Evolutionary conservation across 35 echinoderm and acorn worm genomes (phyloP).

Genomic region (Nesometra sesokonis): DNA sequence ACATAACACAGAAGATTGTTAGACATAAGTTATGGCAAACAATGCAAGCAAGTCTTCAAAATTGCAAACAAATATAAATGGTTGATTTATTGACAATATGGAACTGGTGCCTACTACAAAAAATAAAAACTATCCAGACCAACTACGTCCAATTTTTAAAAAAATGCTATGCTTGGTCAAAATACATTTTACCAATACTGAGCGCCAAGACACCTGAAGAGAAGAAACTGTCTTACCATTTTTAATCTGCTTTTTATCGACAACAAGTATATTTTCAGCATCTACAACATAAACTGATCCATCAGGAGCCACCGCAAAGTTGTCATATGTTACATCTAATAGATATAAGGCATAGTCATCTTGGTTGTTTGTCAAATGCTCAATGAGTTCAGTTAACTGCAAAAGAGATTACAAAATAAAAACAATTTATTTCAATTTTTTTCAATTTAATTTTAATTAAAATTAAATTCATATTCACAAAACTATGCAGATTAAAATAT

Average conservation of each 20-base stretch:
- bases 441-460: too few relatives aligned
- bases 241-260: constrained; percentile 60
- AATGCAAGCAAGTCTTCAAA: too few relatives aligned
- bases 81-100: too few relatives aligned
- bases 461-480: too few relatives aligned
- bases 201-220: neutral
- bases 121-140: too few relatives aligned
- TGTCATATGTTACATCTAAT: constrained; percentile 64
- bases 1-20: too few relatives aligned
- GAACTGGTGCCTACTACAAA: too few relatives aligned
- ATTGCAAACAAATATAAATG: too few relatives aligned
- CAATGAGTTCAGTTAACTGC: constrained; percentile 54
- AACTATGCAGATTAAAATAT: too few relatives aligned
- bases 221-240: constrained; percentile 30
- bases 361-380: constrained; percentile 64
- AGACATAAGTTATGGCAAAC: too few relatives aligned
- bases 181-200: neutral
- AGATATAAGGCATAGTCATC: constrained; percentile 67
- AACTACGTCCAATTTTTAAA: neutral
- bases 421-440: too few relatives aligned
- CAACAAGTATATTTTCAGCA: constrained; percentile 91
- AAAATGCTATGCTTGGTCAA: neutral
- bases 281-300: constrained; percentile 64
- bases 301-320: constrained; percentile 56
- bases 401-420: neutral